Evolutionary conservation across 2,113 vertebrate genomes (phyloP).

Genomic region (Perccottus glenii): DNA sequence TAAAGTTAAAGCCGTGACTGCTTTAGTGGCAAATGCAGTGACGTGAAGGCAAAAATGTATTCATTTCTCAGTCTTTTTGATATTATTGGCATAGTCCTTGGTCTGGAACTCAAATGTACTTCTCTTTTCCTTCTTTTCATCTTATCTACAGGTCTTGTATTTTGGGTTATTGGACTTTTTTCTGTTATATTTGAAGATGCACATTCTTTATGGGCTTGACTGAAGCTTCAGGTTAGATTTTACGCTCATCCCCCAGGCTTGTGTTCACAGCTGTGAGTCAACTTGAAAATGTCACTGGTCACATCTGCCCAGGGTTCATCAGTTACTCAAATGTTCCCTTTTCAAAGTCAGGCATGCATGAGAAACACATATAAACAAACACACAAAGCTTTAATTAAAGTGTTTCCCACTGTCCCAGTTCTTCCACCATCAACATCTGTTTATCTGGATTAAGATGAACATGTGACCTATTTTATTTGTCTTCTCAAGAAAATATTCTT

Average conservation of each 20-base stretch:
- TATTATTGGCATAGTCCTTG: too few relatives aligned
- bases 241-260: not conserved
- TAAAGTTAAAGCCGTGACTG: too few relatives aligned
- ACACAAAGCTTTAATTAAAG: not conserved
- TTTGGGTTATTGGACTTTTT: not conserved
- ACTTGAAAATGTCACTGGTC: constrained; percentile 53
- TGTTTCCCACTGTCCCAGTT: not conserved
- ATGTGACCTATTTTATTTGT: not conserved
- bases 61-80: too few relatives aligned
- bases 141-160: not conserved
- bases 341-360: constrained; percentile 8
- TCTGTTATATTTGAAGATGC: constrained; percentile 1
- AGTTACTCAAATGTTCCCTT: constrained; percentile 24
- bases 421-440: not conserved
- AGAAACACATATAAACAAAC: constrained; percentile 1
- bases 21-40: too few relatives aligned
- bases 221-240: constrained; percentile 10
- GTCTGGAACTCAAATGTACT: too few relatives aligned
- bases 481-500: too few relatives aligned
- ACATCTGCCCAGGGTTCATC: constrained; percentile 38
- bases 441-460: not conserved
- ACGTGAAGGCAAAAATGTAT: too few relatives aligned
- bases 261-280: constrained; percentile 17
- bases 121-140: not conserved
- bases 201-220: constrained; percentile 7